Evolutionary conservation across 1,140 invertebrate species (phyloP).

Genomic region (Saccostrea cuccullata): DNA sequence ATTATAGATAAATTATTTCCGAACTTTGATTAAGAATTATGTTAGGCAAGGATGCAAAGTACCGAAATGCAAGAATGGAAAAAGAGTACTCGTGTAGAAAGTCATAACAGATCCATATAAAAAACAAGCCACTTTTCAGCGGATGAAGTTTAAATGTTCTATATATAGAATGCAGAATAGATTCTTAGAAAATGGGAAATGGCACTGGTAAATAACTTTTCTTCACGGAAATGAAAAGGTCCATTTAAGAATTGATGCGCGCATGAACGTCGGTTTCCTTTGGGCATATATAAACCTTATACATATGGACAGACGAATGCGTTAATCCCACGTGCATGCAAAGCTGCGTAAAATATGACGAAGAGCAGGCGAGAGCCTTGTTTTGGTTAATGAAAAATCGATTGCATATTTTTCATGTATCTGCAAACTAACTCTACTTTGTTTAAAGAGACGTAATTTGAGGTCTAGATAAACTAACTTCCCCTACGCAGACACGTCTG

Average conservation of each 20-base stretch:
- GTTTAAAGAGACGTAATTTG: slow-evolving; percentile 3
- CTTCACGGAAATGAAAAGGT: not conserved
- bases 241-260: not conserved
- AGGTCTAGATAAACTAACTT: not conserved
- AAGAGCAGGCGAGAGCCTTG: not conserved
- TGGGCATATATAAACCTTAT: not conserved
- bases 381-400: not conserved
- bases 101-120: no score
- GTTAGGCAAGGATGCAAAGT: no score
- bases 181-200: no score
- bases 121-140: no score
- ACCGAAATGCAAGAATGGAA: no score
- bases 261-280: not conserved
- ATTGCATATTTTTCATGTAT: not conserved
- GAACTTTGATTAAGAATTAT: no score
- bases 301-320: not conserved
- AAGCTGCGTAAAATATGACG: not conserved
- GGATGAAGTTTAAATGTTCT: no score
- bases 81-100: no score
- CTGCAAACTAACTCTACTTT: not conserved
- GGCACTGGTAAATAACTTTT: not conserved
- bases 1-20: no score
- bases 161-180: no score
- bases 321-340: not conserved
- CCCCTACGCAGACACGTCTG: not conserved